Percentiles rank a stretch among this genome's conserved stretches.
These are phyloP conservation scores for Cactoblastis cactorum DNA, from an alignment of 2,888 invertebrate genomes.

Conservation along the genomic window DNA sequence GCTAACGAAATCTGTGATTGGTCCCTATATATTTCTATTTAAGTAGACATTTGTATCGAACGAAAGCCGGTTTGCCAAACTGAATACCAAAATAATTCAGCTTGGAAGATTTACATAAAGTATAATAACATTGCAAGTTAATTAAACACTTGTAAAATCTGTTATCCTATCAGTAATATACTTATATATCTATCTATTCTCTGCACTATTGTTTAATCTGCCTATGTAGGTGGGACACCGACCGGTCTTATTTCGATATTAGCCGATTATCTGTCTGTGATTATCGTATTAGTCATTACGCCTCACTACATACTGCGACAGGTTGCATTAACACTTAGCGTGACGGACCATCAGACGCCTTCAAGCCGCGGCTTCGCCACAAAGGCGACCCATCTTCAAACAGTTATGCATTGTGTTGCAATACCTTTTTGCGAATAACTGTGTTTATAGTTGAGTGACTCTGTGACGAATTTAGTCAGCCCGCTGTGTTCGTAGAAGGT, in stretches of 20 bases:
- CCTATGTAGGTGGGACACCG: neutral
- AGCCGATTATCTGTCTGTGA: conserved; percentile 15
- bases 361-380: conserved; percentile 15
- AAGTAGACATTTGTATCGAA: no score
- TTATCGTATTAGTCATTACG: conserved; percentile 22
- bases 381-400: conserved; percentile 30
- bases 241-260: conserved; percentile 15
- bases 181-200: no score
- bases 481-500: conserved; percentile 10
- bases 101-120: no score
- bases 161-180: no score
- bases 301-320: conserved; percentile 27
- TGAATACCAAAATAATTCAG: no score
- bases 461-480: conserved; percentile 28
- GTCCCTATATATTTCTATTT: no score
- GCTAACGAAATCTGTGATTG: no score
- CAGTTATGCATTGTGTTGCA: conserved; percentile 39
- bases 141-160: no score
- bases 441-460: conserved; percentile 33
- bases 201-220: conserved; percentile 9
- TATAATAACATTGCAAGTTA: no score
- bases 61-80: no score
- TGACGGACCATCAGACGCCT: neutral
- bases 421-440: conserved; percentile 32
- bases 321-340: conserved; percentile 24